These are phyloP conservation scores for Theocolax elegans DNA, from an alignment of 1,140 invertebrate genomes.

Conservation along the genomic window DNA sequence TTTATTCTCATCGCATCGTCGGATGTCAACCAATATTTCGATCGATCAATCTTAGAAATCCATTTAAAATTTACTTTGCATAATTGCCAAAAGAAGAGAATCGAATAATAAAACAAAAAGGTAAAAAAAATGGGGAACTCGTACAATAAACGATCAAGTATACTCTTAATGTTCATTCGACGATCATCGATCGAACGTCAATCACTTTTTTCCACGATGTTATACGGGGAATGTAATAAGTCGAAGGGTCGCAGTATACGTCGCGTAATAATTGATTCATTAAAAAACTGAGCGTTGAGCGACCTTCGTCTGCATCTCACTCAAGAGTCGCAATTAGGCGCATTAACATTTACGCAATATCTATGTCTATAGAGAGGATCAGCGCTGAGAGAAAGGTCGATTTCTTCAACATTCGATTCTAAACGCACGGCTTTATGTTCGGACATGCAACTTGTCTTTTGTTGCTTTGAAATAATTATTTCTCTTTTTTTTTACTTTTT, in stretches of 20 bases:
- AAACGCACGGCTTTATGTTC: too few relatives aligned
- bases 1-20: background rate
- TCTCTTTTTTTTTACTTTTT: too few relatives aligned
- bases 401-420: too few relatives aligned
- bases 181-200: background rate
- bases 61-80: constrained; percentile 8
- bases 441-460: too few relatives aligned
- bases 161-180: background rate
- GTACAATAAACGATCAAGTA: constrained; percentile 4
- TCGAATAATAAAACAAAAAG: background rate
- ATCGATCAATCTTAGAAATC: constrained; percentile 12
- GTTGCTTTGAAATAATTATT: too few relatives aligned
- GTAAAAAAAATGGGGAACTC: background rate
- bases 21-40: background rate
- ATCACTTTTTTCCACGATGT: background rate
- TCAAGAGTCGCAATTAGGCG: constrained; percentile 39
- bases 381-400: background rate
- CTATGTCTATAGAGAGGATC: background rate
- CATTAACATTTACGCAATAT: constrained; percentile 41
- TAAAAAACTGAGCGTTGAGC: background rate
- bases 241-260: background rate
- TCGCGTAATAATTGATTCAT: constrained; percentile 11
- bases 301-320: background rate
- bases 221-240: background rate
- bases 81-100: constrained; percentile 15